Conservation (phyloP, 1,140 invertebrate genomes). For the Nebria ingens region DNA sequence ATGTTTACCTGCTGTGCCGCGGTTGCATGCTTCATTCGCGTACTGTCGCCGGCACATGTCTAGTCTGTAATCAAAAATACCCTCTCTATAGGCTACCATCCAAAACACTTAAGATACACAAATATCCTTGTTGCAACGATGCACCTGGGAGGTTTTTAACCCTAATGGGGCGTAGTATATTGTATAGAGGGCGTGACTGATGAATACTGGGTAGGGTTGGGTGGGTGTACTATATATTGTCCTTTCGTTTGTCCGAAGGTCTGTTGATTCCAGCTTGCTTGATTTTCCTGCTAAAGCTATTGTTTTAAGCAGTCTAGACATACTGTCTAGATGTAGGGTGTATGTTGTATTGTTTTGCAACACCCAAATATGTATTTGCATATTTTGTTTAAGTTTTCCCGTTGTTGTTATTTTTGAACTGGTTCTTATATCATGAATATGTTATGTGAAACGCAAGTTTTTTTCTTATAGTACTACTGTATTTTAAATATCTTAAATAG, state of each 20-base stretch:
- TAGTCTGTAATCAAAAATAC: conserved; percentile 67
- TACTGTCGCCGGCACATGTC: conserved; percentile 96
- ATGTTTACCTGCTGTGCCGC: conserved; percentile 89
- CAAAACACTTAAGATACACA: too few species aligned
- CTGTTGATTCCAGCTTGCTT: background rate
- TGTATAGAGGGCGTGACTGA: background rate
- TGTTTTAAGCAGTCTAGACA: background rate
- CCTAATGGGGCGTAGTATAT: background rate
- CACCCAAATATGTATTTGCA: too few species aligned
- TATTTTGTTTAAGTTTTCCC: too few species aligned
- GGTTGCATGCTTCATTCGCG: conserved; percentile 89
- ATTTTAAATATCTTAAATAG: too few species aligned
- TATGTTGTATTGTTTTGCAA: background rate
- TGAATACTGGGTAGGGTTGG: too few species aligned
- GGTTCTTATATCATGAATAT: too few species aligned
- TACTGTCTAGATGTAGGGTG: background rate
- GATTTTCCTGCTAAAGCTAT: background rate
- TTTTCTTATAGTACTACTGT: too few species aligned
- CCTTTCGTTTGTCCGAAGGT: background rate
- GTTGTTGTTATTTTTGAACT: too few species aligned
- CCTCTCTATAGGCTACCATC: background rate
- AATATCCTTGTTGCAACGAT: too few species aligned
- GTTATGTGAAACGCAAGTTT: too few species aligned
- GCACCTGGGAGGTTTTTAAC: too few species aligned
- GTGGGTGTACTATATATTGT: background rate